These are phyloP conservation scores for Eremophila alpestris DNA, from an alignment of 2,797 vertebrate species.

Conservation along the genomic window DNA sequence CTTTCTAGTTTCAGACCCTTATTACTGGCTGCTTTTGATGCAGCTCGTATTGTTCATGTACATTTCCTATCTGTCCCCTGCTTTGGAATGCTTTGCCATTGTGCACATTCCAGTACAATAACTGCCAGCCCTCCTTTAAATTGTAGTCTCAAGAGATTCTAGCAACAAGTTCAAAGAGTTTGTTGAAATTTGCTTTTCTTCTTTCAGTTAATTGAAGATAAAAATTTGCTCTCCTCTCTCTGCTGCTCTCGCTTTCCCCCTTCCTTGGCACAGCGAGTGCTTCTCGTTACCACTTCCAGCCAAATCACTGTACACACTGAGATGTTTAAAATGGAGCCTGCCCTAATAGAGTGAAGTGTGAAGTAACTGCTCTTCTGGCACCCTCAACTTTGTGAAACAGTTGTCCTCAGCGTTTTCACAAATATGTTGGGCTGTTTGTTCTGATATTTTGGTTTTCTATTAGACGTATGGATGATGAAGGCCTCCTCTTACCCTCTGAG, in stretches of 20 bases:
- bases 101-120: neutral
- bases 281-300: slow-evolving; percentile 64
- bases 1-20: slow-evolving; percentile 55
- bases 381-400: slow-evolving; percentile 56
- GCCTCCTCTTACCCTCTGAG: slow-evolving; percentile 20
- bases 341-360: slow-evolving; percentile 59
- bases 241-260: neutral
- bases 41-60: neutral
- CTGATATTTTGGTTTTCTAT: slow-evolving; percentile 33
- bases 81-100: neutral
- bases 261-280: slow-evolving; percentile 44
- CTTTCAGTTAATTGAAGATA: slow-evolving; percentile 54
- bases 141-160: neutral
- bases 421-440: slow-evolving; percentile 48
- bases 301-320: slow-evolving; percentile 59
- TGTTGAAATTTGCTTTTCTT: slow-evolving; percentile 52
- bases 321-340: slow-evolving; percentile 60
- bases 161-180: slow-evolving; percentile 59
- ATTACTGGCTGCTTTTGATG: slow-evolving; percentile 62
- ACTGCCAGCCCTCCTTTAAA: slow-evolving; percentile 24
- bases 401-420: slow-evolving; percentile 54
- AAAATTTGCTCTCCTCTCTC: slow-evolving; percentile 16
- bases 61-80: slow-evolving; percentile 25
- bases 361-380: slow-evolving; percentile 65
- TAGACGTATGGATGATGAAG: slow-evolving; percentile 18